Percentiles rank a stretch among this genome's conserved stretches.
phyloP scores from a whole-genome alignment of 1,140 invertebrate species.

The Lerema accius region DNA sequence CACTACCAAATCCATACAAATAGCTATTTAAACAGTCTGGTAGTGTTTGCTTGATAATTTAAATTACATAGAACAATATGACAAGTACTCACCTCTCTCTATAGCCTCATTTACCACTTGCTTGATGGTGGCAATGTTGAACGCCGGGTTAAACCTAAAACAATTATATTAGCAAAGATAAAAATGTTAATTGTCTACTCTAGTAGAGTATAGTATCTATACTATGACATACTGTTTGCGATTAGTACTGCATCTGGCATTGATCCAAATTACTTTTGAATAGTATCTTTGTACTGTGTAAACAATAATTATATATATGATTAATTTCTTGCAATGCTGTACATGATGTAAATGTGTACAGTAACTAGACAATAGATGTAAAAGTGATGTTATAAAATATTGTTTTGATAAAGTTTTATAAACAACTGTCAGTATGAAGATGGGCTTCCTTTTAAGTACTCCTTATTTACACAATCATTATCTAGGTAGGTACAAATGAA shows the following conservation, averaged over 20 bases:
- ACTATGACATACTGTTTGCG: background rate
- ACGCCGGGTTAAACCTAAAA: slow-evolving; percentile 93
- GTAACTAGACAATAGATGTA: background rate
- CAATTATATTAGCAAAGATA: slow-evolving; percentile 42
- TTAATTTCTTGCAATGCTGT: background rate
- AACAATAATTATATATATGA: background rate
- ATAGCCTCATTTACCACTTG: slow-evolving; percentile 97
- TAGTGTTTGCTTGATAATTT: slow-evolving; percentile 5
- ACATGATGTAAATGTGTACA: background rate
- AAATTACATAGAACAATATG: background rate
- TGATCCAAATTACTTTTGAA: slow-evolving; percentile 13
- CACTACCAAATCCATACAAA: background rate
- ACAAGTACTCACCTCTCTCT: slow-evolving; percentile 88
- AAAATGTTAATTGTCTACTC: too few species aligned
- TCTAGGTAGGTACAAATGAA: too few species aligned
- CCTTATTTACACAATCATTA: too few species aligned
- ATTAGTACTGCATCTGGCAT: slow-evolving; percentile 4
- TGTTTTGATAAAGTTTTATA: too few species aligned
- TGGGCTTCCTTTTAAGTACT: too few species aligned
- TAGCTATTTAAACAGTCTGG: background rate
- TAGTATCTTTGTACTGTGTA: background rate
- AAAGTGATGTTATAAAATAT: too few species aligned
- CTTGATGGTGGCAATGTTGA: slow-evolving; percentile 95
- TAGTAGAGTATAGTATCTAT: too few species aligned
- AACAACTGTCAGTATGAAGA: too few species aligned